Conservation (phyloP, 2,888 invertebrate genomes). For the Hirtodrosophila alboralis region DNA sequence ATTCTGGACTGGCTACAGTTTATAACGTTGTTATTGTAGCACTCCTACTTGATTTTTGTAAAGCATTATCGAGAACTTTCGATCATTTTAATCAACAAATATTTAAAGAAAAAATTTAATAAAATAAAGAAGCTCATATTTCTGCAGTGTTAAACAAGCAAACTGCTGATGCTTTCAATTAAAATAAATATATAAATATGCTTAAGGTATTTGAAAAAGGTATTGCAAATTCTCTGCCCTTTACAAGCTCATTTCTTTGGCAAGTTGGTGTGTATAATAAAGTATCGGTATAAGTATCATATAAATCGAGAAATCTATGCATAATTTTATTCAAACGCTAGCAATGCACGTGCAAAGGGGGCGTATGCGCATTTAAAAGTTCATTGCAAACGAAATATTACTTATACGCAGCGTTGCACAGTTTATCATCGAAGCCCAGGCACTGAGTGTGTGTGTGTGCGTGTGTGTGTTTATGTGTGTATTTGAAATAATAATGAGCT, state of each 20-base stretch:
- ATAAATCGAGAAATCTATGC: constrained; percentile 67
- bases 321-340: constrained; percentile 51
- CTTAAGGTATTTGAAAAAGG: too few relatives aligned
- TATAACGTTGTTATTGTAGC: too few relatives aligned
- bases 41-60: too few relatives aligned
- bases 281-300: constrained; percentile 28
- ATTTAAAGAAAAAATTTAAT: too few relatives aligned
- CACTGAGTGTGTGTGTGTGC: constrained; percentile 21
- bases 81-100: too few relatives aligned
- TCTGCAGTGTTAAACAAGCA: too few relatives aligned
- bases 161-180: too few relatives aligned
- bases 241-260: not conserved
- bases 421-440: constrained; percentile 55
- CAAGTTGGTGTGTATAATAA: not conserved
- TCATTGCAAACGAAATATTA: constrained; percentile 64
- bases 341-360: constrained; percentile 12
- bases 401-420: constrained; percentile 64
- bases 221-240: too few relatives aligned
- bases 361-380: constrained; percentile 51
- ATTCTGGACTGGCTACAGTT: too few relatives aligned
- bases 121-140: too few relatives aligned
- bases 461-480: constrained; percentile 17
- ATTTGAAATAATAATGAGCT: constrained; percentile 63
- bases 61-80: too few relatives aligned
- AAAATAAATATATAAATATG: too few relatives aligned